Conservation (phyloP, 2,113 vertebrate species). For the Telmatochromis bifrenatus region DNA sequence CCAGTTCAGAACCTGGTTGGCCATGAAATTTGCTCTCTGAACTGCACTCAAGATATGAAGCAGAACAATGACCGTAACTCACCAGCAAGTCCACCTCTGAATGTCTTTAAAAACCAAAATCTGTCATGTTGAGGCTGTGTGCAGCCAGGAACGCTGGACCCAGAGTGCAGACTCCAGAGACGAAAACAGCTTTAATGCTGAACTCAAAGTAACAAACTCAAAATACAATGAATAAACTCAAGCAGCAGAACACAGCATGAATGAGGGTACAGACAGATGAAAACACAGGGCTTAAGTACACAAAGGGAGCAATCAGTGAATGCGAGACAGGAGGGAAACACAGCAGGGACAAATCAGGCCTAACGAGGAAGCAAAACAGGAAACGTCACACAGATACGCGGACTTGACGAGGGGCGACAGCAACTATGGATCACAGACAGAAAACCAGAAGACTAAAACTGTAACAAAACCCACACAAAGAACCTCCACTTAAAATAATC, state of each 20-base stretch:
- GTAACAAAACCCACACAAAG: not conserved
- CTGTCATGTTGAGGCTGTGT: not conserved
- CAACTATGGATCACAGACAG: not conserved
- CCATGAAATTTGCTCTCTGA: not conserved
- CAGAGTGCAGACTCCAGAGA: rapidly evolving
- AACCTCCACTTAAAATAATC: not conserved
- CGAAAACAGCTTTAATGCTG: not conserved
- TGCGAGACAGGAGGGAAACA: not conserved
- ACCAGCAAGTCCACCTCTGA: not conserved
- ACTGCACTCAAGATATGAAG: not conserved
- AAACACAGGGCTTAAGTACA: not conserved
- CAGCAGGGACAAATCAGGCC: not conserved
- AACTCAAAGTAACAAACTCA: not conserved
- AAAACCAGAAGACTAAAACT: not conserved
- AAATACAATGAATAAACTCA: not conserved
- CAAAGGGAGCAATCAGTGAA: not conserved
- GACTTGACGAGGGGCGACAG: rapidly evolving
- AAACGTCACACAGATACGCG: rapidly evolving
- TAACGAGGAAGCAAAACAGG: not conserved
- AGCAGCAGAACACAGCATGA: rapidly evolving
- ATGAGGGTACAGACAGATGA: not conserved
- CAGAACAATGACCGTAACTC: not conserved
- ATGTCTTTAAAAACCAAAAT: not conserved
- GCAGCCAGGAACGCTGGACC: not conserved
- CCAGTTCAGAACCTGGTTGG: rapidly evolving